Base-by-base conservation (phyloP, 2,888 invertebrate genomes). In the Salticus scenicus region DNA sequence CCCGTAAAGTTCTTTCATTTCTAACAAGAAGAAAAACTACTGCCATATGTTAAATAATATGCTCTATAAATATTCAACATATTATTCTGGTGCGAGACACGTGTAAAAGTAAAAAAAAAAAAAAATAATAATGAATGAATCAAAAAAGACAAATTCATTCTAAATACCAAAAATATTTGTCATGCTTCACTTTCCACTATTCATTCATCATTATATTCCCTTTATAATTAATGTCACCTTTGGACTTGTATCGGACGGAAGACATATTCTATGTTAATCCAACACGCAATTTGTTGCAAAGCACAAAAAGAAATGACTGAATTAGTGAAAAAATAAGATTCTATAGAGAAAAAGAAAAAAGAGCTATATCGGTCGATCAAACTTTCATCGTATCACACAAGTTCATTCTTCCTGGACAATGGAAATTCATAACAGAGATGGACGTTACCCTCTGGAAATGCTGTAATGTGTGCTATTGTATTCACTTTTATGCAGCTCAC, bases 231-330 rank as follows among this genome's bases (percentile, higher is more conserved):
- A 57, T 57, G 57, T 57, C 57, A 57, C 24, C 57, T 57, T 12
- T 57, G 57, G 57, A 57, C 28, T n/a, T 69, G 41, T 7, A 30
- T n/a, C 51, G 27, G 47, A 20, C 31, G 41, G 28, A 24, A 24
- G 20, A 33, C 14, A 31, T 51, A 27, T n/a, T 70, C 33, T 77
- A 57, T 20, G 8, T 78, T 70, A 41, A 63, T 63, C 57, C 70
- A n/a, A 63, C 71, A 30, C 63, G 20, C 64, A 71, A 72, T 71
- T 77, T 42, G 51, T 24, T 69, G 27, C 33, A 64, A 71, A 70
- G 24, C 20, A 41, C 7, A 57, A 67, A 69, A 57, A 57, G 20
- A 12, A 71, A 47, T 47, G 30, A 12, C 66, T 14, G 30, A 41
- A 10, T 37, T 27, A 33, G 41, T 24, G 57, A 2, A 57, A 57